phyloP scores from a whole-genome alignment of 2,113 vertebrate genomes.

The Cyprinodon brontotheroides region DNA sequence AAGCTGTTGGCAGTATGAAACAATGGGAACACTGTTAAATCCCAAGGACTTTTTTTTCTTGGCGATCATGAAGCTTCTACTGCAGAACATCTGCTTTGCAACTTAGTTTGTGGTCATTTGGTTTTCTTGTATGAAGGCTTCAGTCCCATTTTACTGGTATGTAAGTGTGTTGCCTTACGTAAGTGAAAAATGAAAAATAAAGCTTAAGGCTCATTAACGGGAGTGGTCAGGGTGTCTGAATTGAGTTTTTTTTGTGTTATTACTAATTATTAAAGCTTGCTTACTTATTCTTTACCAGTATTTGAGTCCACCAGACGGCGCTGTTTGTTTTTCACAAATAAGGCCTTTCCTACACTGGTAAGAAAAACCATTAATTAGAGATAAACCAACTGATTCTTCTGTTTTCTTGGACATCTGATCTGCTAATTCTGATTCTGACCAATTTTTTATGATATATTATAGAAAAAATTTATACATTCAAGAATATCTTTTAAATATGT shows the following conservation, averaged over 20 bases:
- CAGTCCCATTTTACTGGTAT: constrained; percentile 36
- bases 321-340: not conserved
- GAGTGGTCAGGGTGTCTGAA: not conserved
- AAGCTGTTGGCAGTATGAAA: not conserved
- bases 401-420: not conserved
- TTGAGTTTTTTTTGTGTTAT: not conserved
- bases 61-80: constrained; percentile 22
- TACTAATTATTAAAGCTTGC: not conserved
- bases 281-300: not conserved
- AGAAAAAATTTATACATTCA: too few species aligned
- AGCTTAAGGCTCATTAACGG: constrained; percentile 4
- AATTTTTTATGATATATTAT: too few species aligned
- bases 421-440: not conserved
- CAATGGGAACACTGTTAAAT: constrained; percentile 7
- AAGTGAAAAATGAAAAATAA: constrained; percentile 31
- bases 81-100: constrained; percentile 58
- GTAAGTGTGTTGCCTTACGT: constrained; percentile 36
- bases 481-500: too few species aligned
- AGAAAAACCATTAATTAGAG: not conserved
- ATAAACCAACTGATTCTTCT: not conserved
- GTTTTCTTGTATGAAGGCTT: constrained; percentile 19
- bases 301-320: not conserved
- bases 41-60: constrained; percentile 15
- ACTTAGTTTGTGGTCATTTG: constrained; percentile 31
- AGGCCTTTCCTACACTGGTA: not conserved